Evolutionary conservation across 2,797 vertebrate species (phyloP).

Genomic region (Phrynocephalus guinanensis): DNA sequence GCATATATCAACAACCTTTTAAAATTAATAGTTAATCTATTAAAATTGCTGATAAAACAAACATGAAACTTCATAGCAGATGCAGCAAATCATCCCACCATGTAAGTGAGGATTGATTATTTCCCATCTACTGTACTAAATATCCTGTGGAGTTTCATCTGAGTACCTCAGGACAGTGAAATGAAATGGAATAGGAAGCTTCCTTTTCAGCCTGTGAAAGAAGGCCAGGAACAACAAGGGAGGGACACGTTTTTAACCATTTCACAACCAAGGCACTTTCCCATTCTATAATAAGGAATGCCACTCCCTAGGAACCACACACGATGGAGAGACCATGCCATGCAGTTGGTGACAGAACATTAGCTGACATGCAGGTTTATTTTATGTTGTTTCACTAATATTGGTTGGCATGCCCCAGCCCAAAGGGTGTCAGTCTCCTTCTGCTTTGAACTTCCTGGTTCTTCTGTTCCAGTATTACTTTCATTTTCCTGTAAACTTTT

Average conservation of each 20-base stretch:
- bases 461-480: too few species aligned
- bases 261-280: background rate
- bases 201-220: background rate
- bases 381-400: background rate
- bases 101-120: background rate
- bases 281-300: background rate
- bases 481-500: too few species aligned
- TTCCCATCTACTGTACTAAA: background rate
- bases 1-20: constrained; percentile 12
- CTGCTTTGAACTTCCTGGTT: too few species aligned
- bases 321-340: background rate
- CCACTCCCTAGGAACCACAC: background rate
- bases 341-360: background rate
- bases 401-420: background rate
- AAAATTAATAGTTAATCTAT: too few species aligned
- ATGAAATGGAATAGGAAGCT: background rate
- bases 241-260: background rate
- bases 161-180: background rate
- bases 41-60: too few species aligned
- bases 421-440: background rate
- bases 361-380: background rate
- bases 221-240: background rate
- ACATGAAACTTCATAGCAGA: too few species aligned
- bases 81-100: too few species aligned
- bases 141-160: background rate